phyloP scores from a whole-genome alignment of 2,797 vertebrate genomes.

The Podarcis siculus region DNA sequence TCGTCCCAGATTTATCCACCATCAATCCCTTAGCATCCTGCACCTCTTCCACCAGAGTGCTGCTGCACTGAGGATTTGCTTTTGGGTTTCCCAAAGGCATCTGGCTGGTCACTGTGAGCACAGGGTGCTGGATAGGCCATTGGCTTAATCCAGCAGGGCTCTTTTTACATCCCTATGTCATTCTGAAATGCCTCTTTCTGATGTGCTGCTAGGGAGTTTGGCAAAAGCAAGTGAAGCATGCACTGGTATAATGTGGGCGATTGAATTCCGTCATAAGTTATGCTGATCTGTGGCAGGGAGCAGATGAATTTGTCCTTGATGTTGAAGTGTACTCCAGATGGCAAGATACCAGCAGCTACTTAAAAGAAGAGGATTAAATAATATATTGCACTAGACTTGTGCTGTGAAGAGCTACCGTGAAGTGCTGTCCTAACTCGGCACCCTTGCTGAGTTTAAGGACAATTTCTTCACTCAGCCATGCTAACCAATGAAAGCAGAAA shows the following conservation, averaged over 20 bases:
- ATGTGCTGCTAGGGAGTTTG: neutral
- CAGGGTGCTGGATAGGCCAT: too few relatives aligned
- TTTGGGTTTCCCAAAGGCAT: too few relatives aligned
- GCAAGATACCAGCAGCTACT: neutral
- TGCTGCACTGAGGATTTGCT: too few relatives aligned
- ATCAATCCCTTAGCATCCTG: neutral
- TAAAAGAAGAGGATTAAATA: neutral
- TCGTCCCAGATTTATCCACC: neutral
- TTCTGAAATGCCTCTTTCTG: neutral
- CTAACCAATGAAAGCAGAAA: neutral
- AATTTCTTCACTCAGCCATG: accelerated
- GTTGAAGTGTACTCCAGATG: slow-evolving; percentile 1
- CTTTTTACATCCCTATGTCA: too few relatives aligned
- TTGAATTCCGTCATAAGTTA: slow-evolving; percentile 3
- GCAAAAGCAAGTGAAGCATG: neutral
- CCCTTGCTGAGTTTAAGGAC: neutral
- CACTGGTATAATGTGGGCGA: neutral
- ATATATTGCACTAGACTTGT: neutral
- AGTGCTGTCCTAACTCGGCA: neutral
- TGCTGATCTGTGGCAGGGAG: neutral
- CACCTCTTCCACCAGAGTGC: neutral
- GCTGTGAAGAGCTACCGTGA: neutral
- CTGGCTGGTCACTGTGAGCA: too few relatives aligned
- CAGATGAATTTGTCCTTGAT: neutral
- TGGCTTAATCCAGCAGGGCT: too few relatives aligned